These are phyloP conservation scores for Ophion ellenae DNA, from an alignment of 2,888 invertebrate species.

Conservation along the genomic window DNA sequence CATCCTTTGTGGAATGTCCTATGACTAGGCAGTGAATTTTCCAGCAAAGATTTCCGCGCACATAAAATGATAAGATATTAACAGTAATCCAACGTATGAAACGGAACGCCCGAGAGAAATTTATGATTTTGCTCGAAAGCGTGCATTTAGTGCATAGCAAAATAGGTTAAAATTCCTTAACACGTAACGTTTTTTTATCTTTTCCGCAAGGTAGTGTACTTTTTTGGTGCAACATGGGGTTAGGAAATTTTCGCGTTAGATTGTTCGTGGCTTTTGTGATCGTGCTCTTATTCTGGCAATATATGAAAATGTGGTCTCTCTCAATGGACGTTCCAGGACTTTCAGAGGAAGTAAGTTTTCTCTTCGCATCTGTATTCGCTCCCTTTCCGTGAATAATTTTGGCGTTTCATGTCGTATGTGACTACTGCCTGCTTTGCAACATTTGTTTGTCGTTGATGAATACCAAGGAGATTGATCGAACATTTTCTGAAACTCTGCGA, in stretches of 20 bases:
- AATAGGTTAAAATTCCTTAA: conserved; percentile 9
- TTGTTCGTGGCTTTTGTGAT: conserved; percentile 67
- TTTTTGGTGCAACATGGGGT: conserved; percentile 69
- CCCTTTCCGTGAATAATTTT: background rate
- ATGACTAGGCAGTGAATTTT: background rate
- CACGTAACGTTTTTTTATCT: background rate
- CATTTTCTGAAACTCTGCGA: background rate
- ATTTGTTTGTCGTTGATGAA: background rate
- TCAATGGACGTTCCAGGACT: conserved; percentile 20
- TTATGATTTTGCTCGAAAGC: background rate
- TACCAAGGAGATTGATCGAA: too few relatives aligned
- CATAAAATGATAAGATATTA: conserved; percentile 37
- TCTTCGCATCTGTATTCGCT: background rate
- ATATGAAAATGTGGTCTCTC: conserved; percentile 61
- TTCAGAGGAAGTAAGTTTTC: conserved; percentile 58
- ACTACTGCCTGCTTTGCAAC: background rate
- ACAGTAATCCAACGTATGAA: background rate
- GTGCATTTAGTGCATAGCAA: background rate
- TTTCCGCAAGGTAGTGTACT: background rate
- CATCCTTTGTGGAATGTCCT: background rate
- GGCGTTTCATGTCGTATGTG: background rate
- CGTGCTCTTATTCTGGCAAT: conserved; percentile 66
- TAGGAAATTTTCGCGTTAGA: conserved; percentile 73
- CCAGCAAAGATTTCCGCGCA: background rate
- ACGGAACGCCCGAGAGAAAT: background rate